A percentile compares a stretch with the other conserved stretches of the same genome.
Evolutionary conservation across 2,888 invertebrate species (phyloP).

Genomic region (Nomada fucata): DNA sequence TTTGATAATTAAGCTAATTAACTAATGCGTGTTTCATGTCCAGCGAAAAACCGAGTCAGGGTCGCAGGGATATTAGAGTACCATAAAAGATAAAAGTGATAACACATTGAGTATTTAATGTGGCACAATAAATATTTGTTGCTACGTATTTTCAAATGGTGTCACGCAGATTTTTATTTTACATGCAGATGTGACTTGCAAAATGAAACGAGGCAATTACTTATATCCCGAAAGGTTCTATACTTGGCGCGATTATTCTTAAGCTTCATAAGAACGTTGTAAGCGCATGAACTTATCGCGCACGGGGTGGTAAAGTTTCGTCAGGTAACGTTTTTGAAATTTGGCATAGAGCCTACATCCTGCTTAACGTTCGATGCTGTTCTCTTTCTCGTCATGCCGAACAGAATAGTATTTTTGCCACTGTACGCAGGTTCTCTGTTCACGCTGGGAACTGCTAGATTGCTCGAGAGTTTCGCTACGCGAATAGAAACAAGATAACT

Average conservation of each 20-base stretch:
- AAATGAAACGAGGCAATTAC: not conserved
- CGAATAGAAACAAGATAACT: conserved; percentile 75
- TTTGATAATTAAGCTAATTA: not conserved
- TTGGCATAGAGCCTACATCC: conserved; percentile 67
- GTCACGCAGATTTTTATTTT: not conserved
- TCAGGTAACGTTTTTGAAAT: conserved; percentile 34
- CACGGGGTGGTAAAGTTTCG: not conserved
- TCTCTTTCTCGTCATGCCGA: conserved; percentile 38
- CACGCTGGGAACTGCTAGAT: conserved; percentile 43
- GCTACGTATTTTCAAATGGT: not conserved
- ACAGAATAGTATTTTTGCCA: conserved; percentile 68
- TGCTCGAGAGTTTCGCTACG: conserved; percentile 66
- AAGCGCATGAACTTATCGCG: not conserved
- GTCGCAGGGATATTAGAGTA: not conserved
- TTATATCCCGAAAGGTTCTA: not conserved
- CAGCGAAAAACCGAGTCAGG: not conserved
- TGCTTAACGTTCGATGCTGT: conserved; percentile 36
- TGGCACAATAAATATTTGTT: not conserved
- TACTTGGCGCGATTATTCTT: not conserved
- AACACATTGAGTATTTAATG: not conserved
- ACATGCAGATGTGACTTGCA: not conserved
- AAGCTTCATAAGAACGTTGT: not conserved
- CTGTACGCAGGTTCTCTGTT: conserved; percentile 49
- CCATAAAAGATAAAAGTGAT: not conserved
- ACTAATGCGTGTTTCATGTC: not conserved